Percentiles rank a stretch among this genome's conserved stretches.
phyloP scores from a whole-genome alignment of 1,140 invertebrate species.

The Drosophila melanica region DNA sequence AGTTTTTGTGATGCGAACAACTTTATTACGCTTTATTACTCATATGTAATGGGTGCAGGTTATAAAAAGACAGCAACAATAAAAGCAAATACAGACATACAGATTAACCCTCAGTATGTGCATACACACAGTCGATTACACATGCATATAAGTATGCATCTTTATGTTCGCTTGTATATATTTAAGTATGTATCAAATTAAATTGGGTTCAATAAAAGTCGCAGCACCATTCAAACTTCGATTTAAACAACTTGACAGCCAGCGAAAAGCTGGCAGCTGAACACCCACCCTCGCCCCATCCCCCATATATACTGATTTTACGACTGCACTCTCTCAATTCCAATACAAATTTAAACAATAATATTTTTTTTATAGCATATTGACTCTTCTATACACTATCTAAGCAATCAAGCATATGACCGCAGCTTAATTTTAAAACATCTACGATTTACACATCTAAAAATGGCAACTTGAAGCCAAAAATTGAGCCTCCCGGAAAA shows the following conservation, averaged over 20 bases:
- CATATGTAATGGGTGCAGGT: background rate
- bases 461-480: background rate
- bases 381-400: background rate
- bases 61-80: slow-evolving; percentile 1
- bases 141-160: background rate
- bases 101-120: slow-evolving; percentile 11
- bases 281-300: background rate
- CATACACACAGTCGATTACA: background rate
- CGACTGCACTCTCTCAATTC: slow-evolving; percentile 30
- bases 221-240: slow-evolving; percentile 17
- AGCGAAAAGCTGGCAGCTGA: slow-evolving; percentile 6
- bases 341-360: slow-evolving; percentile 20
- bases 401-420: background rate
- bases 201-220: slow-evolving; percentile 69
- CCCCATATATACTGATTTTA: slow-evolving; percentile 35
- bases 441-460: background rate
- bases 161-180: slow-evolving; percentile 14
- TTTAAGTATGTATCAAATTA: slow-evolving; percentile 34
- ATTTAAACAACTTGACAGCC: slow-evolving; percentile 34
- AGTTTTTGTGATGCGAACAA: background rate
- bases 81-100: slow-evolving; percentile 9
- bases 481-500: background rate
- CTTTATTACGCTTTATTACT: slow-evolving; percentile 5
- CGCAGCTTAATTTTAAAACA: background rate
- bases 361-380: background rate